Evolutionary conservation across 1,140 invertebrate genomes (phyloP).

Genomic region (Ectropis grisescens): DNA sequence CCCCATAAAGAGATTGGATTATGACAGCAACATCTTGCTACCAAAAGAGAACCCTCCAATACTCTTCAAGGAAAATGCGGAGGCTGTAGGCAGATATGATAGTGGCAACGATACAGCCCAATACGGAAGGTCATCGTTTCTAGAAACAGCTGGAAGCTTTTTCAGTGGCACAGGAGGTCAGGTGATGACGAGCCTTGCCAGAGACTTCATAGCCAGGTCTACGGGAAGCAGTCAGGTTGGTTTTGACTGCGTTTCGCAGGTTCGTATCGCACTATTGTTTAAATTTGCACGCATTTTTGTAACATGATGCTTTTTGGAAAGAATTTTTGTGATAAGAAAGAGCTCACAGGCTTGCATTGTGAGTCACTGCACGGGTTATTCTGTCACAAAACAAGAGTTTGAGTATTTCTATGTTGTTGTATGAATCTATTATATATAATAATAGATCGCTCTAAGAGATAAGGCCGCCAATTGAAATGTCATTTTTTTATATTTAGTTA

Average conservation of each 20-base stretch:
- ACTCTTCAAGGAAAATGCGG: slow-evolving; percentile 26
- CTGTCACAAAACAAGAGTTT: no score
- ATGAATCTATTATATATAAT: no score
- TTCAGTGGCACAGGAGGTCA: slow-evolving; percentile 68
- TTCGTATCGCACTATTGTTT: slow-evolving; percentile 52
- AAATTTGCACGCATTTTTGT: slow-evolving; percentile 39
- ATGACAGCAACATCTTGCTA: slow-evolving; percentile 33
- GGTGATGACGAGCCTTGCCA: slow-evolving; percentile 74
- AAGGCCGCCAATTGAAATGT: no score
- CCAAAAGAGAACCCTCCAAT: slow-evolving; percentile 37
- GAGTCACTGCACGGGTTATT: no score
- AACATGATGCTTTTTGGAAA: slow-evolving; percentile 19
- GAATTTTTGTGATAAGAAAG: slow-evolving; percentile 1
- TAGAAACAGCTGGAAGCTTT: slow-evolving; percentile 66
- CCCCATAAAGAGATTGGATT: slow-evolving; percentile 39
- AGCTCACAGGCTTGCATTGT: neutral
- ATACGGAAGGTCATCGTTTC: slow-evolving; percentile 54
- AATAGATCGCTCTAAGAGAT: no score
- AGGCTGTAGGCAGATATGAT: slow-evolving; percentile 37
- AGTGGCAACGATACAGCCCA: slow-evolving; percentile 39
- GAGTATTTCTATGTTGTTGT: no score
- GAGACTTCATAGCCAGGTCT: slow-evolving; percentile 76
- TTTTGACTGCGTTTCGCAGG: slow-evolving; percentile 64
- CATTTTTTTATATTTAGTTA: no score
- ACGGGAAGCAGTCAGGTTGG: slow-evolving; percentile 76